Conservation (phyloP, 2,797 vertebrate species). For the Sphaeramia orbicularis region DNA sequence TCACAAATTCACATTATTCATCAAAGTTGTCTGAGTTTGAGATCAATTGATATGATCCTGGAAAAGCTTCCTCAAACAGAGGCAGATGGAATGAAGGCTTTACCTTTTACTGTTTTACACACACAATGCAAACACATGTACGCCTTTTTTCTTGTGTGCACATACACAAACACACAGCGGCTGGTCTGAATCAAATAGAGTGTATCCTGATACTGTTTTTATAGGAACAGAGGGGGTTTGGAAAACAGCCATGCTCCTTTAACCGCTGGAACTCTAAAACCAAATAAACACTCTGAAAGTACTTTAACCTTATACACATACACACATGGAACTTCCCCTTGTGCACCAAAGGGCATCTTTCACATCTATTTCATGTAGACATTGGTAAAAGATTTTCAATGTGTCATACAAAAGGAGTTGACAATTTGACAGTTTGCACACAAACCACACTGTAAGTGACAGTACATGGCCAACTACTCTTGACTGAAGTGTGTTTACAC, state of each 20-base stretch:
- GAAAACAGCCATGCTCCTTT: constrained; percentile 65
- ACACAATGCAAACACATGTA: constrained; percentile 36
- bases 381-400: constrained; percentile 45
- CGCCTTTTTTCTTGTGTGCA: not conserved
- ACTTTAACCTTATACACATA: constrained; percentile 39
- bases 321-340: constrained; percentile 25
- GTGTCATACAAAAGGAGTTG: constrained; percentile 37
- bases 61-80: constrained; percentile 36
- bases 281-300: constrained; percentile 67
- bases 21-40: constrained; percentile 11
- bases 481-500: constrained; percentile 28
- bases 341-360: constrained; percentile 16
- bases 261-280: constrained; percentile 62
- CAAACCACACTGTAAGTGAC: constrained; percentile 23
- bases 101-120: constrained; percentile 45
- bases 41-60: constrained; percentile 41
- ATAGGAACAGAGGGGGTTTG: constrained; percentile 62
- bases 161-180: constrained; percentile 27
- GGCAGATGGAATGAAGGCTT: constrained; percentile 35
- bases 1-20: constrained; percentile 1
- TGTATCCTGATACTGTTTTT: constrained; percentile 78
- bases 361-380: constrained; percentile 20
- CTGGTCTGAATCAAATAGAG: constrained; percentile 64
- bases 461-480: not conserved
- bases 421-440: constrained; percentile 48